Percentiles rank a stretch among this genome's conserved stretches.
Conservation (phyloP, 2,113 vertebrate species). For the Gavialis gangeticus region DNA sequence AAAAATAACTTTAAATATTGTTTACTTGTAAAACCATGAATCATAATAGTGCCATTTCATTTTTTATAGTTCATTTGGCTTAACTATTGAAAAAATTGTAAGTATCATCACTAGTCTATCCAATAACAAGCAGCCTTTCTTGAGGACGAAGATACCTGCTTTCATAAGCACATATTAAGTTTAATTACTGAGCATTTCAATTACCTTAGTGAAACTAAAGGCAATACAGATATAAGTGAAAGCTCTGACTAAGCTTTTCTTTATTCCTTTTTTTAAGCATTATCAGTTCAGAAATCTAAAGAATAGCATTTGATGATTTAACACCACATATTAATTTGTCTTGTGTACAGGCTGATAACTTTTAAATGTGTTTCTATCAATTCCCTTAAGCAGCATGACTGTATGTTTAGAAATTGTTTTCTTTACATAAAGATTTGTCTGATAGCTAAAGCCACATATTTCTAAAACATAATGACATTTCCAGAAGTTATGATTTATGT, state of each 20-base stretch:
- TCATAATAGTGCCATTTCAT: not conserved
- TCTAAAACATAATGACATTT: not conserved
- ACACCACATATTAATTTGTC: not conserved
- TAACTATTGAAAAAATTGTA: not conserved
- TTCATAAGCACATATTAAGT: not conserved
- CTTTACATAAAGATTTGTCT: not conserved
- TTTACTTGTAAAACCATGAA: constrained; percentile 5
- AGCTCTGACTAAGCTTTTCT: not conserved
- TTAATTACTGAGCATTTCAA: not conserved
- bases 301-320: constrained; percentile 9
- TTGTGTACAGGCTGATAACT: not conserved
- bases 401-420: not conserved
- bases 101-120: not conserved
- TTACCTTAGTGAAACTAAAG: not conserved
- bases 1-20: not conserved
- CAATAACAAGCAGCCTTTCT: not conserved
- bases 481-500: not conserved
- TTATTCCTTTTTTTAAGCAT: not conserved
- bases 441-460: not conserved
- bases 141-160: not conserved
- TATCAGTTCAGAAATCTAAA: not conserved
- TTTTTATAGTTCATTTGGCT: accelerated
- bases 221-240: constrained; percentile 8
- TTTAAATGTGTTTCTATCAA: not conserved
- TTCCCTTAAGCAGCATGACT: not conserved